phyloP scores from a whole-genome alignment of 2,888 invertebrate genomes.

The Rhagophthalmus giganteus region DNA sequence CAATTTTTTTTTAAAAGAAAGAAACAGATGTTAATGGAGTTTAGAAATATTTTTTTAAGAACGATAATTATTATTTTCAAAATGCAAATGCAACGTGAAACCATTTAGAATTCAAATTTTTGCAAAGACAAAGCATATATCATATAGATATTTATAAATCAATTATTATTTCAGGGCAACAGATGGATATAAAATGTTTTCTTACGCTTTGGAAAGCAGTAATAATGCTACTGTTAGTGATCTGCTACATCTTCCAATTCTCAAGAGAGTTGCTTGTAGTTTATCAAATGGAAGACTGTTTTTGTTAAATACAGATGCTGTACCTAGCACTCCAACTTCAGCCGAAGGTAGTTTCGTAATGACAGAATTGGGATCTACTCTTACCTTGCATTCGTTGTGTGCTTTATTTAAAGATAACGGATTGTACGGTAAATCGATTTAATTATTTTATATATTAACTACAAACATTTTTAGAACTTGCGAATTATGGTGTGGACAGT shows the following conservation, averaged over 20 bases:
- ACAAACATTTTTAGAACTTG: slow-evolving; percentile 55
- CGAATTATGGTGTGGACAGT: slow-evolving; percentile 90
- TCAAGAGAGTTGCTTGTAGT: slow-evolving; percentile 80
- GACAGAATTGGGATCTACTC: slow-evolving; percentile 74
- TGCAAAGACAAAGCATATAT: neutral
- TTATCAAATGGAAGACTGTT: slow-evolving; percentile 78
- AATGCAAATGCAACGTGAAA: neutral
- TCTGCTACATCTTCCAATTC: slow-evolving; percentile 65
- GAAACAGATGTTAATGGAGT: neutral
- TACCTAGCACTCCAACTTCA: slow-evolving; percentile 63
- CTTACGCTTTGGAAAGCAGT: slow-evolving; percentile 69
- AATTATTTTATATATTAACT: neutral
- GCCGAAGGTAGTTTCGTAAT: slow-evolving; percentile 77
- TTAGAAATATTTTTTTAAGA: neutral
- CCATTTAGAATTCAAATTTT: neutral
- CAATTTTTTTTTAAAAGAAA: too few species aligned
- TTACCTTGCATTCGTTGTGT: slow-evolving; percentile 69
- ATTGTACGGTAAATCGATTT: slow-evolving; percentile 41
- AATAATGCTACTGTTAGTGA: slow-evolving; percentile 69
- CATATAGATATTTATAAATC: neutral
- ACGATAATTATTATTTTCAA: neutral
- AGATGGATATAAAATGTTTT: slow-evolving; percentile 63
- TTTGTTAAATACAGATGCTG: slow-evolving; percentile 66
- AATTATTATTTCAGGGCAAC: slow-evolving; percentile 52
- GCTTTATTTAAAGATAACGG: slow-evolving; percentile 58